phyloP scores from a whole-genome alignment of 2,888 invertebrate species.

The Nemapogon koenigi region DNA sequence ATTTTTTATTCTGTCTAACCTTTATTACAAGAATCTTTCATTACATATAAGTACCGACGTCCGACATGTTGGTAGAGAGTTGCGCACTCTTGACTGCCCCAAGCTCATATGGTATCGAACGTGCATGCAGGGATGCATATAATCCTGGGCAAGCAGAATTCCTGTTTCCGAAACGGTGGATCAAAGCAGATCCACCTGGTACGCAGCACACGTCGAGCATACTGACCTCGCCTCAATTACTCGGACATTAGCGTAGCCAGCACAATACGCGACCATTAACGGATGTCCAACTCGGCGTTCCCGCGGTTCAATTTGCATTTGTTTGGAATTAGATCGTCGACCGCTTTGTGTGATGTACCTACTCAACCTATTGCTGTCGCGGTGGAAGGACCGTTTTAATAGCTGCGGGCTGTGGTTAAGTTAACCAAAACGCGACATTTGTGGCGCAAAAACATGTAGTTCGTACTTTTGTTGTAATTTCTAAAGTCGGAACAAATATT shows the following conservation, averaged over 20 bases:
- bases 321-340: constrained; percentile 47
- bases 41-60: no score
- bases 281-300: constrained; percentile 43
- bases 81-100: no score
- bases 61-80: no score
- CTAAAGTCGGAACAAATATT: neutral
- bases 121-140: no score
- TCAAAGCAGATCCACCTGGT: constrained; percentile 18
- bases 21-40: no score
- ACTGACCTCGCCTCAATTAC: constrained; percentile 53
- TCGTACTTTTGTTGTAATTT: no score
- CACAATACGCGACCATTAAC: constrained; percentile 50
- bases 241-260: constrained; percentile 43
- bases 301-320: constrained; percentile 52
- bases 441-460: constrained; percentile 3
- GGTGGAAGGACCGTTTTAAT: constrained; percentile 29
- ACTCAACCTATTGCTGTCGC: constrained; percentile 22
- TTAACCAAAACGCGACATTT: constrained; percentile 26
- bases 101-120: no score
- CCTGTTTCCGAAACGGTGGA: constrained; percentile 2
- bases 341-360: constrained; percentile 21
- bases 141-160: constrained; percentile 4
- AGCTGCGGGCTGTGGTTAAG: constrained; percentile 25
- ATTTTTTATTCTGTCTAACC: no score
- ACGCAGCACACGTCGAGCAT: constrained; percentile 31